phyloP scores from a whole-genome alignment of 2,797 vertebrate genomes.

The Pygocentrus nattereri region DNA sequence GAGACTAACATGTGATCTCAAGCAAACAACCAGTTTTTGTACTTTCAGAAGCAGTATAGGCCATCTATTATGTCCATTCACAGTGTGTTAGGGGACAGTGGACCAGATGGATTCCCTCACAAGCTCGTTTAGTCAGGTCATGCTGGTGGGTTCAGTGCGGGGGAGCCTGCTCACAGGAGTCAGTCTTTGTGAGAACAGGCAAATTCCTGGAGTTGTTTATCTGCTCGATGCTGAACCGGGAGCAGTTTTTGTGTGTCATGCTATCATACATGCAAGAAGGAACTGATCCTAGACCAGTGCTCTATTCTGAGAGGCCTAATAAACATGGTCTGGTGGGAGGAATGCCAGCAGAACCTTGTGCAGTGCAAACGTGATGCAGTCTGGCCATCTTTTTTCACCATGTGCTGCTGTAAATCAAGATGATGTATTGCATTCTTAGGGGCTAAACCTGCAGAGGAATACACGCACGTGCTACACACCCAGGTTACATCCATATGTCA shows the following conservation, averaged over 20 bases:
- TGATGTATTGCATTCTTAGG: constrained; percentile 9
- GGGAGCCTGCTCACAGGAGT: constrained; percentile 24
- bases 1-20: constrained; percentile 31
- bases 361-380: not conserved
- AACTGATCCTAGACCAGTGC: not conserved
- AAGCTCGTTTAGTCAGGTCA: constrained; percentile 12
- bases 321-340: not conserved
- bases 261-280: no score
- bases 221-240: not conserved
- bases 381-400: not conserved
- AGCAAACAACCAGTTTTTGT: constrained; percentile 7
- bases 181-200: constrained; percentile 16
- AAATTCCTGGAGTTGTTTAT: constrained; percentile 20
- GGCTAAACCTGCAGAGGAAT: not conserved
- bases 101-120: constrained; percentile 38
- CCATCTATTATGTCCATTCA: not conserved
- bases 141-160: constrained; percentile 14
- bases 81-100: not conserved
- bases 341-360: not conserved
- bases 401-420: constrained; percentile 16
- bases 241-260: not conserved
- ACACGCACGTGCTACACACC: not conserved
- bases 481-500: not conserved
- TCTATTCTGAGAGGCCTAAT: not conserved
- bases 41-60: not conserved